These are phyloP conservation scores for Lithophane semibrunnea DNA, from an alignment of 2,888 invertebrate genomes.

Conservation along the genomic window DNA sequence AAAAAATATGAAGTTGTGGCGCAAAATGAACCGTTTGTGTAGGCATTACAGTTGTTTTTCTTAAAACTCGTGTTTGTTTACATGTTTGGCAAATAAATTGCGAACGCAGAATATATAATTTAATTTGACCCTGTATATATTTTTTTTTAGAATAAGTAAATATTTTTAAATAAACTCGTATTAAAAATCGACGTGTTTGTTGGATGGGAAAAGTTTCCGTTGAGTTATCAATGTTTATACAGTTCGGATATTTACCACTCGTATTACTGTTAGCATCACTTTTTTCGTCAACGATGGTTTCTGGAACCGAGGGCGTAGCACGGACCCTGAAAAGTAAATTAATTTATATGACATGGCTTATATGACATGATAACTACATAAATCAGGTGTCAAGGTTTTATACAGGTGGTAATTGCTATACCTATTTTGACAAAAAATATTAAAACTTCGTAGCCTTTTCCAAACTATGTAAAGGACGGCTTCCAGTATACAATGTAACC, in stretches of 20 bases:
- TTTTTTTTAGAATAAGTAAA: no score
- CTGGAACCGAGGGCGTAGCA: conserved; percentile 80
- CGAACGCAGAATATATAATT: neutral
- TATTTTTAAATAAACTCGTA: no score
- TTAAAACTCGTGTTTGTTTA: no score
- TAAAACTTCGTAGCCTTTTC: neutral
- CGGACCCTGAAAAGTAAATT: conserved; percentile 76
- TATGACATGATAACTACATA: neutral
- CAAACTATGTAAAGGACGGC: neutral
- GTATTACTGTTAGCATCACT: conserved; percentile 86
- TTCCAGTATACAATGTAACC: neutral
- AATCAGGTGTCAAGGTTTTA: neutral
- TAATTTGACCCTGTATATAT: neutral
- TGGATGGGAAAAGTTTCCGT: neutral
- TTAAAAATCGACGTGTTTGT: neutral
- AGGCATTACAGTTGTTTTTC: no score
- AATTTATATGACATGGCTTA: neutral
- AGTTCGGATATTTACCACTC: conserved; percentile 75
- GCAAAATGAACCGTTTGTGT: no score
- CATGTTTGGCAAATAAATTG: no score
- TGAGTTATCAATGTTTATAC: neutral
- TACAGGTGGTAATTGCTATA: neutral
- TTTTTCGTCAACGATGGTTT: conserved; percentile 85
- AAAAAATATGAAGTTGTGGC: no score
- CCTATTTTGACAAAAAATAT: neutral